Base-by-base conservation (phyloP, 37 sponge, comb jelly and placozoan species). In the Oopsacas minuta region DNA sequence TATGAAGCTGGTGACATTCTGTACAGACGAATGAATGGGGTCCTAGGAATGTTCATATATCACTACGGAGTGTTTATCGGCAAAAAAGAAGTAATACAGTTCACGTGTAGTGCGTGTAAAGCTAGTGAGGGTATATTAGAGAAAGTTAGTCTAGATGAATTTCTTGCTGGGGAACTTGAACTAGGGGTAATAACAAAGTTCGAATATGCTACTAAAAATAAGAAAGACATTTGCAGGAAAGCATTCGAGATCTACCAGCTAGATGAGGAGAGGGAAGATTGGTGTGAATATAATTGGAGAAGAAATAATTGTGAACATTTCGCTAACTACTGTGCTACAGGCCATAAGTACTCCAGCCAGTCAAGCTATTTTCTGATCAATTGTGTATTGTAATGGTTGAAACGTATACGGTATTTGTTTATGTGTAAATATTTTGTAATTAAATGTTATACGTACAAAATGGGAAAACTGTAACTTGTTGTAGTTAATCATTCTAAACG, bases 281-380 rank as follows among this genome's bases (percentile, higher is more conserved):
- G 75, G 75, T 32, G 75, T 12, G 75, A 25, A 34, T 61, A 61
- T 34, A 61, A 61, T n/a, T 61, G 75, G 75, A 61, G 75, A 34
- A 61, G 30, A n/a, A 61, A 61, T n/a, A 61, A 61, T 34, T 61
- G 75, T 61, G 75, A 61, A 61, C 75, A 61, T n/a, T 61, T 61
- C 22, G 75, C 75, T 61, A 61, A 61, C 22, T 61, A 61, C 22
- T 61, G 75, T 61, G 75, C 75, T 12, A 61, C 75, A 32, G 75
- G 75, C 22, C 75, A 61, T 34, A 61, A 61, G 75, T 61, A 61
- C 75, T 61, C 75, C 3, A 61, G 75, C 22, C 75, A 61, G 30
- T 25, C 75, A 7, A 61, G 12, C 51, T n/a, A n/a, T n/a, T n/a
- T n/a, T n/a, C n/a, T n/a, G n/a, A n/a, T n/a, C n/a, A n/a, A n/a